Evolutionary conservation across 2,113 vertebrate genomes (phyloP).

Genomic region (Nothocercus julius): DNA sequence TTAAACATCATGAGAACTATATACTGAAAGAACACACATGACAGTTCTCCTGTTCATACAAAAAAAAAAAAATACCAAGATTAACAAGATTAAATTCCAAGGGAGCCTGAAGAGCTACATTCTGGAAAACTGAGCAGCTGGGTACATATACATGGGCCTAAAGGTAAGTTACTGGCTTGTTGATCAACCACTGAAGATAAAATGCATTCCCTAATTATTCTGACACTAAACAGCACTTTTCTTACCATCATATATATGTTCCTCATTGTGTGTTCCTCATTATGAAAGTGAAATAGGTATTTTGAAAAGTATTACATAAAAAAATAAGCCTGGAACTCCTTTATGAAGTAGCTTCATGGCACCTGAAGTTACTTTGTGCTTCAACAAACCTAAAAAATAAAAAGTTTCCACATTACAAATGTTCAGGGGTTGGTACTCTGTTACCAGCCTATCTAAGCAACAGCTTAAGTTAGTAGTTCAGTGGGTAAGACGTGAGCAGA

Average conservation of each 20-base stretch:
- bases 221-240: background rate
- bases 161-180: background rate
- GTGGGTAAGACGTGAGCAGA: rapidly evolving
- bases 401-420: rapidly evolving
- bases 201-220: rapidly evolving
- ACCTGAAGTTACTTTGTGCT: background rate
- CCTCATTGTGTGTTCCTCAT: background rate
- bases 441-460: background rate
- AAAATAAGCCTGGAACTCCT: background rate
- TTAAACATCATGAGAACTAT: background rate
- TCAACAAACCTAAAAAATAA: background rate
- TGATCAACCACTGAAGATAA: background rate
- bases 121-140: background rate
- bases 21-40: background rate
- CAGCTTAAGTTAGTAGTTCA: rapidly evolving
- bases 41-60: background rate
- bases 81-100: background rate
- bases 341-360: rapidly evolving
- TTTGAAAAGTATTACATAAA: background rate
- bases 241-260: background rate
- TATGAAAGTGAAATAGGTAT: rapidly evolving
- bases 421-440: rapidly evolving
- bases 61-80: too few species aligned
- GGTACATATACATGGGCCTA: background rate
- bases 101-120: too few species aligned